Conservation (phyloP, 92 coral and sea anemone species). For the Ricordea florida region DNA sequence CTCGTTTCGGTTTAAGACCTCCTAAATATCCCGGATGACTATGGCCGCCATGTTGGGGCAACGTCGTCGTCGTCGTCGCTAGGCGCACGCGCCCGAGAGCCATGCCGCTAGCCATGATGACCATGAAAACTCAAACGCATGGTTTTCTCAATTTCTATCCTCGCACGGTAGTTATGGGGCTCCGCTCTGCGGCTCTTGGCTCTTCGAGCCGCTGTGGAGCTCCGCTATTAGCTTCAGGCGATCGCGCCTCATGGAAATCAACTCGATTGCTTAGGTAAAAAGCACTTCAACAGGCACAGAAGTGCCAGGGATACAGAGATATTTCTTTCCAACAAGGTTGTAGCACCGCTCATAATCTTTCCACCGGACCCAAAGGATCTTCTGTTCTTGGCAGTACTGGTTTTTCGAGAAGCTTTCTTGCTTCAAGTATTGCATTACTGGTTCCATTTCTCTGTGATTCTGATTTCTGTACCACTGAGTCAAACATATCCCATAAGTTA, state of each 20-base stretch:
- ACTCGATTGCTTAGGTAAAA: constrained; percentile 20
- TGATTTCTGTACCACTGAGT: constrained; percentile 26
- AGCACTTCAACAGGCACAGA: constrained; percentile 24
- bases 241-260: background rate
- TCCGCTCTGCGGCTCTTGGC: too few relatives aligned
- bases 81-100: too few relatives aligned
- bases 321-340: constrained; percentile 5
- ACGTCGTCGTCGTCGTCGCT: too few relatives aligned
- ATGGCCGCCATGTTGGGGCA: too few relatives aligned
- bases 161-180: too few relatives aligned
- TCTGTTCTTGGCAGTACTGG: constrained; percentile 14
- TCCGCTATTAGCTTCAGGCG: constrained; percentile 11
- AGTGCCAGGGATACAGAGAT: constrained; percentile 5
- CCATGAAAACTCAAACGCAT: too few relatives aligned
- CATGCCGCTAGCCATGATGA: too few relatives aligned
- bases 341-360: background rate
- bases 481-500: constrained; percentile 35
- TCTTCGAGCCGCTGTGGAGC: too few relatives aligned
- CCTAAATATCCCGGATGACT: too few relatives aligned
- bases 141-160: too few relatives aligned
- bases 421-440: background rate
- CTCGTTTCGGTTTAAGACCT: too few relatives aligned
- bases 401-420: constrained; percentile 34
- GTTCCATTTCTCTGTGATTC: constrained; percentile 23
- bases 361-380: constrained; percentile 45